phyloP scores from a whole-genome alignment of 2,797 vertebrate genomes.

The Babyrousa celebensis region DNA sequence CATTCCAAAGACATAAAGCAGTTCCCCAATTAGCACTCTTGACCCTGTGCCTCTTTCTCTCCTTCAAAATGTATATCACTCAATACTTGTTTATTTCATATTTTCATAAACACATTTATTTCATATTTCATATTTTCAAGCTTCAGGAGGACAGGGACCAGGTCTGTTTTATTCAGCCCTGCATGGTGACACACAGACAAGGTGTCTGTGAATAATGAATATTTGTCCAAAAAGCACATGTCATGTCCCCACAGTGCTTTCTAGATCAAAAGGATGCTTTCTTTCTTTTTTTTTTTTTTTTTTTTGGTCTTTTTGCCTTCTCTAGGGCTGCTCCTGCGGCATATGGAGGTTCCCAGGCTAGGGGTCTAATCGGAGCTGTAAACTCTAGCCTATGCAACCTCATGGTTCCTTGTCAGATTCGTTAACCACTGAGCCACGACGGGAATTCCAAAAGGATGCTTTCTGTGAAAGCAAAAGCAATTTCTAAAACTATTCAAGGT shows the following conservation, averaged over 20 bases:
- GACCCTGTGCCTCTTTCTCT: background rate
- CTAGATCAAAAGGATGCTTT: background rate
- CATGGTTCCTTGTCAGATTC: too few relatives aligned
- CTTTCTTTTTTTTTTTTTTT: background rate
- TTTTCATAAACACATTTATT: conserved; percentile 33
- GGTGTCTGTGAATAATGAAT: background rate
- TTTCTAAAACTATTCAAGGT: conserved; percentile 4
- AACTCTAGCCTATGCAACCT: too few relatives aligned
- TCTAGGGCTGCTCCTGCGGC: too few relatives aligned
- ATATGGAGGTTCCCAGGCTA: too few relatives aligned
- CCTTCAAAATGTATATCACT: conserved; percentile 33
- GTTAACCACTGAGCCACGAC: too few relatives aligned
- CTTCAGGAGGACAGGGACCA: background rate
- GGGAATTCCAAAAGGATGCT: background rate
- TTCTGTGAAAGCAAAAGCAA: conserved; percentile 43
- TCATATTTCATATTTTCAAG: conserved; percentile 34
- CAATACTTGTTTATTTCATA: background rate
- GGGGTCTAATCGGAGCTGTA: too few relatives aligned
- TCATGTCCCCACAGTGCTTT: background rate
- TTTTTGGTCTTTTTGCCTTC: too few relatives aligned
- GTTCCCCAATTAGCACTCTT: background rate
- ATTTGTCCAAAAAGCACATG: background rate
- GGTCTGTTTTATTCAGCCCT: conserved; percentile 55
- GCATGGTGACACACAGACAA: background rate
- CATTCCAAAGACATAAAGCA: conserved; percentile 17